Evolutionary conservation across 2,797 vertebrate genomes (phyloP).

Genomic region (Natrix natrix): DNA sequence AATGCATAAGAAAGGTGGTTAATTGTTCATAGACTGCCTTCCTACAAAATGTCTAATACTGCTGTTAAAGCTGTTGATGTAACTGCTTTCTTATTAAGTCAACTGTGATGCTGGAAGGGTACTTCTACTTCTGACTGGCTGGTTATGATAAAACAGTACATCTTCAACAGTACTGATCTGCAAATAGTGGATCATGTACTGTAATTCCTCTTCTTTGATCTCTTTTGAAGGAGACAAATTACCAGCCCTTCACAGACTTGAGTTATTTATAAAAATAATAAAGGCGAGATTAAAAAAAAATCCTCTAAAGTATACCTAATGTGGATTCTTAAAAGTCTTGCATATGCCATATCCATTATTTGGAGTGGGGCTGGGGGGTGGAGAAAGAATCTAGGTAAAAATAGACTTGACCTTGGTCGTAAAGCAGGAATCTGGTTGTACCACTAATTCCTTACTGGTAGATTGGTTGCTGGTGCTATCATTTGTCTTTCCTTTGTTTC

Average conservation of each 20-base stretch:
- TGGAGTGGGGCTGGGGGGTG: not conserved
- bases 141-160: not conserved
- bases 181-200: not conserved
- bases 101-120: not conserved
- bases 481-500: not conserved
- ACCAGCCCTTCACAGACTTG: not conserved
- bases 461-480: not conserved
- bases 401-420: not conserved
- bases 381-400: not conserved
- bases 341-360: not conserved
- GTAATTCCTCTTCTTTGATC: not conserved
- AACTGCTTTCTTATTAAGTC: not conserved
- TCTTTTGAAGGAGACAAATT: not conserved
- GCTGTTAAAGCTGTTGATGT: not conserved
- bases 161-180: not conserved
- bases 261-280: not conserved
- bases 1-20: not conserved
- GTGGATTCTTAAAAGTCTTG: not conserved
- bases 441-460: not conserved
- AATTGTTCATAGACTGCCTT: not conserved
- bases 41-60: not conserved
- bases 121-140: not conserved
- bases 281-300: not conserved
- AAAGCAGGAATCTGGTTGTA: not conserved
- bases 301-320: not conserved